A percentile compares a stretch with the other conserved stretches of the same genome.
These are phyloP conservation scores for Lepilemur septentrionalis DNA, from an alignment of 2,797 vertebrate species.

Conservation along the genomic window DNA sequence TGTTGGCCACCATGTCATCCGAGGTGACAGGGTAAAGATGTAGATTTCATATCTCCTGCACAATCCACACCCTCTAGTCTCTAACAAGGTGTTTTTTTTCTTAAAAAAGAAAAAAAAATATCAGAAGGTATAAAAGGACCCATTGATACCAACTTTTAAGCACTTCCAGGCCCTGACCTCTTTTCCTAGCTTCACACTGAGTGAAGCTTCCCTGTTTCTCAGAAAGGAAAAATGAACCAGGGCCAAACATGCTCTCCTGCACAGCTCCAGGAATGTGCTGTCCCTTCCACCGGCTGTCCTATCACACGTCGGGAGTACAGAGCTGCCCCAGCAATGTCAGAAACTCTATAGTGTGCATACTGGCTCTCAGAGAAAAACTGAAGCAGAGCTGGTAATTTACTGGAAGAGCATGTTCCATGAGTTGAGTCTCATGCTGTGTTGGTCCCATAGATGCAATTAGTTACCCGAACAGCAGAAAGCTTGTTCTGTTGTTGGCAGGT, in stretches of 20 bases:
- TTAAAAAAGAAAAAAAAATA: background rate
- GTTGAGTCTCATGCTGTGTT: slow-evolving; percentile 73
- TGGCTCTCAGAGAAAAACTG: slow-evolving; percentile 32
- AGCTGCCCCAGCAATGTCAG: background rate
- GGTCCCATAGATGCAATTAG: slow-evolving; percentile 81
- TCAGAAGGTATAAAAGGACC: background rate
- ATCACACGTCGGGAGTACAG: background rate
- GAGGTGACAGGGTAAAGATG: background rate
- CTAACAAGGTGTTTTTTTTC: background rate
- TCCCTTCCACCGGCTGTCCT: background rate
- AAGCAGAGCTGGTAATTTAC: slow-evolving; percentile 59
- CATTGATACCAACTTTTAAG: background rate
- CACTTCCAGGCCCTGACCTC: background rate
- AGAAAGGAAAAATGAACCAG: background rate
- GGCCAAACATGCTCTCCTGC: background rate
- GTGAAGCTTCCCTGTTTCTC: background rate
- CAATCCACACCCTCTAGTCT: background rate
- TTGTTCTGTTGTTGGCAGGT: slow-evolving; percentile 79
- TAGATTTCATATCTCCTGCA: background rate
- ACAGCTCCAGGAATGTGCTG: background rate
- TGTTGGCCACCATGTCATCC: background rate
- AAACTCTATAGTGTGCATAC: background rate
- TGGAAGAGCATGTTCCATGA: slow-evolving; percentile 48
- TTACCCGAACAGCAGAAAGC: slow-evolving; percentile 76
- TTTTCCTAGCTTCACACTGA: background rate